Evolutionary conservation across 2,113 vertebrate genomes (phyloP).

Genomic region (Xerus inauris): DNA sequence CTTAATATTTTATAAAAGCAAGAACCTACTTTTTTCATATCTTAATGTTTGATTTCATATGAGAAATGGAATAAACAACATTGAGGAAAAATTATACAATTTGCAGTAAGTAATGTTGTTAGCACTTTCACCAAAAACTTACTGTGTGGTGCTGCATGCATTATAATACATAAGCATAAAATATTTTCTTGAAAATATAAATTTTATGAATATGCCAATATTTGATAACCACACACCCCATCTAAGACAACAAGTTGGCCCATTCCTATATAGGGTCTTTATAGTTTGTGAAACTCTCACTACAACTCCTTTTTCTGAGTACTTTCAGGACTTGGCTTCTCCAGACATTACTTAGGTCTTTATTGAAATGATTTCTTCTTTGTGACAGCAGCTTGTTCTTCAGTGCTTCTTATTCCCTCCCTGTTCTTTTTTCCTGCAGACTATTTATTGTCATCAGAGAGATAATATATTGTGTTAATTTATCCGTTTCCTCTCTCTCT

Average conservation of each 20-base stretch:
- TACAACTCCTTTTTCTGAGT: not conserved
- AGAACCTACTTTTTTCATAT: not conserved
- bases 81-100: not conserved
- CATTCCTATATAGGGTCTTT: not conserved
- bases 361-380: not conserved
- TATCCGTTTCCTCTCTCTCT: not conserved
- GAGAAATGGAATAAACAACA: not conserved
- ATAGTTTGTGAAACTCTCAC: not conserved
- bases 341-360: not conserved
- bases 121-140: not conserved
- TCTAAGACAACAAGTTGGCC: not conserved
- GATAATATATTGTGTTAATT: not conserved
- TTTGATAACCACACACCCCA: accelerated
- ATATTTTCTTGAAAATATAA: not conserved
- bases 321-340: not conserved
- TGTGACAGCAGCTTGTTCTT: not conserved
- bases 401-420: not conserved
- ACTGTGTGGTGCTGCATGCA: not conserved
- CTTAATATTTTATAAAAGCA: not conserved
- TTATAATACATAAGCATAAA: not conserved
- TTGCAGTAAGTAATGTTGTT: not conserved
- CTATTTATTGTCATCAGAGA: not conserved
- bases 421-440: not conserved
- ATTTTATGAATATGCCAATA: not conserved
- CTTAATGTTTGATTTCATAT: not conserved